A percentile compares a stretch with the other conserved stretches of the same genome.
These are phyloP conservation scores for Onychomys leucogaster DNA, from an alignment of 2,797 vertebrate species.

Conservation along the genomic window DNA sequence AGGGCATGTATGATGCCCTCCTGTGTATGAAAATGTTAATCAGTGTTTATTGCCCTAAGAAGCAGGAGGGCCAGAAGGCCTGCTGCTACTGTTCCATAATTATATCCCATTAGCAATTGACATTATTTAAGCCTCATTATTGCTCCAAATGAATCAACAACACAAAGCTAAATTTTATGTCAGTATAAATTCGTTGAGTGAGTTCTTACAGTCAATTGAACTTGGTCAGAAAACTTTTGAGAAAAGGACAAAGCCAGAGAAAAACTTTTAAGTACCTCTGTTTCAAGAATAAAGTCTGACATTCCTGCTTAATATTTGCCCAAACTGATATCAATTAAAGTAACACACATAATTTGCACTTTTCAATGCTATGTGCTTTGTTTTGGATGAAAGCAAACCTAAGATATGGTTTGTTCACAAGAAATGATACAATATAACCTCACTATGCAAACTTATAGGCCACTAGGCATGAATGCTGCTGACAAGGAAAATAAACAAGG, in stretches of 20 bases:
- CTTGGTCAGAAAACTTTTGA: slow-evolving; percentile 17
- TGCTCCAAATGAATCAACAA: slow-evolving; percentile 68
- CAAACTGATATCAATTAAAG: slow-evolving; percentile 25
- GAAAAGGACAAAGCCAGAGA: slow-evolving; percentile 48
- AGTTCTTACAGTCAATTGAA: slow-evolving; percentile 35
- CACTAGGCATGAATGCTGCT: neutral
- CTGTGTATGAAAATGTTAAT: slow-evolving; percentile 43
- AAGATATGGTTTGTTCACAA: neutral
- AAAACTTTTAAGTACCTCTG: slow-evolving; percentile 43
- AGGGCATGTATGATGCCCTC: neutral
- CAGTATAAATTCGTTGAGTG: slow-evolving; percentile 52
- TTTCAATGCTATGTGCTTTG: neutral
- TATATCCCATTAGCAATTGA: slow-evolving; percentile 66
- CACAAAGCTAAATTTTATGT: slow-evolving; percentile 32
- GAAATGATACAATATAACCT: neutral
- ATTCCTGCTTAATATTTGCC: slow-evolving; percentile 17
- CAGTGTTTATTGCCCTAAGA: neutral
- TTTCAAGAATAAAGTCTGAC: slow-evolving; percentile 10
- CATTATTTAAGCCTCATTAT: slow-evolving; percentile 76
- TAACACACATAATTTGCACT: neutral
- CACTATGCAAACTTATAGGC: neutral
- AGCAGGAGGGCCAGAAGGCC: neutral
- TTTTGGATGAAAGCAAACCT: neutral
- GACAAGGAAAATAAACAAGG: neutral
- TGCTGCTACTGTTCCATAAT: slow-evolving; percentile 51